These are phyloP conservation scores for Atherix ibis DNA, from an alignment of 2,888 invertebrate species.

Conservation along the genomic window DNA sequence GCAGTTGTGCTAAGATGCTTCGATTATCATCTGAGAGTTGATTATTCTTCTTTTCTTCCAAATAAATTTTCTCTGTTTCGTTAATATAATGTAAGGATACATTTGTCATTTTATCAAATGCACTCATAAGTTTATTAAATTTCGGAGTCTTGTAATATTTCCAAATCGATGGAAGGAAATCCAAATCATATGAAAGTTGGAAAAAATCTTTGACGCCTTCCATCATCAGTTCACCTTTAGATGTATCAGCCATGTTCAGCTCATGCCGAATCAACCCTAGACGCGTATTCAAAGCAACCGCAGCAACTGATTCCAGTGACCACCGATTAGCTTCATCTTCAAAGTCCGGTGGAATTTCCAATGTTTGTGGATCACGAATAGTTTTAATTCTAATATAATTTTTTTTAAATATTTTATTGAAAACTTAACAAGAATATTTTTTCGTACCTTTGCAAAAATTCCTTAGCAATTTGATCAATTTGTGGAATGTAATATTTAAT, in stretches of 20 bases:
- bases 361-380: constrained; percentile 14
- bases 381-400: constrained; percentile 16
- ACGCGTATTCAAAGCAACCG: constrained; percentile 27
- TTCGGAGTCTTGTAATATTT: constrained; percentile 18
- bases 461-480: constrained; percentile 31
- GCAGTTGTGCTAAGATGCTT: constrained; percentile 37
- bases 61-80: constrained; percentile 17
- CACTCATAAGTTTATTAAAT: constrained; percentile 13
- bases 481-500: constrained; percentile 33
- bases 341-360: constrained; percentile 27
- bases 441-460: constrained; percentile 10
- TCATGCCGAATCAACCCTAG: constrained; percentile 18
- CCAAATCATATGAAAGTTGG: constrained; percentile 20
- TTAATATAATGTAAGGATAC: constrained; percentile 21
- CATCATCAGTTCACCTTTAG: constrained; percentile 10
- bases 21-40: constrained; percentile 13
- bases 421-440: not conserved
- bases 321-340: constrained; percentile 38
- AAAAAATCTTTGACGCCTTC: constrained; percentile 20
- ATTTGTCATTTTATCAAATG: constrained; percentile 14
- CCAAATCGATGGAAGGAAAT: constrained; percentile 25
- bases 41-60: constrained; percentile 11
- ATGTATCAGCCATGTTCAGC: constrained; percentile 15
- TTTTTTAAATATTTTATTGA: not conserved
- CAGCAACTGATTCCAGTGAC: constrained; percentile 39